phyloP scores from a whole-genome alignment of 2,888 invertebrate species.

The Lasioglossum oenotherae region DNA sequence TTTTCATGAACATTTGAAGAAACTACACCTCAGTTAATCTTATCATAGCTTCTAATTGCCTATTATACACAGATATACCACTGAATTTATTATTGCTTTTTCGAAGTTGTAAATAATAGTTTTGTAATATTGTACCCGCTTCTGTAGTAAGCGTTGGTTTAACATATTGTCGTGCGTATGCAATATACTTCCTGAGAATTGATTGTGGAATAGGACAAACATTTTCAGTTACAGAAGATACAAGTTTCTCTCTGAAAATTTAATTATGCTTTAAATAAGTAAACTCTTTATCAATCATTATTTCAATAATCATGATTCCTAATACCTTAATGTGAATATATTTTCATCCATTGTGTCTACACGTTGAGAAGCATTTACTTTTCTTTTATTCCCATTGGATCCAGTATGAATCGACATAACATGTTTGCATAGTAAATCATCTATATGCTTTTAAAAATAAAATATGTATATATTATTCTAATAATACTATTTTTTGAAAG shows the following conservation, averaged over 20 bases:
- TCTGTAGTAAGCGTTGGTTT: slow-evolving; percentile 91
- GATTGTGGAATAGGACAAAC: slow-evolving; percentile 90
- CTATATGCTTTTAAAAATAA: slow-evolving; percentile 87
- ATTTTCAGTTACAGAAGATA: slow-evolving; percentile 10
- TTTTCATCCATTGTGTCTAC: not conserved
- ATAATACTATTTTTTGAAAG: not conserved
- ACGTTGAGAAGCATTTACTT: slow-evolving; percentile 33
- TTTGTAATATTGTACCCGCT: slow-evolving; percentile 90
- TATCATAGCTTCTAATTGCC: slow-evolving; percentile 95
- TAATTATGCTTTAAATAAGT: not conserved
- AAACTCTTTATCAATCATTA: slow-evolving; percentile 5
- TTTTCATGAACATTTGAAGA: slow-evolving; percentile 21
- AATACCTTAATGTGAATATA: slow-evolving; percentile 56
- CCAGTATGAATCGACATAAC: slow-evolving; percentile 91
- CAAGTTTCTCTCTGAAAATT: slow-evolving; percentile 70
- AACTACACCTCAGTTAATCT: slow-evolving; percentile 88
- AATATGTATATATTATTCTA: slow-evolving; percentile 14
- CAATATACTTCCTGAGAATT: slow-evolving; percentile 95
- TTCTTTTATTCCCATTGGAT: slow-evolving; percentile 64
- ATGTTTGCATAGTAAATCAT: slow-evolving; percentile 92
- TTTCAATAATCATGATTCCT: not conserved
- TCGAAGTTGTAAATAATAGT: slow-evolving; percentile 93
- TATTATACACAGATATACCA: slow-evolving; percentile 92
- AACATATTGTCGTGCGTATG: slow-evolving; percentile 95
- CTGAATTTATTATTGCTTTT: slow-evolving; percentile 87